Evolutionary conservation across 2,888 invertebrate species (phyloP).

Genomic region (Dicyrtoma fusca): DNA sequence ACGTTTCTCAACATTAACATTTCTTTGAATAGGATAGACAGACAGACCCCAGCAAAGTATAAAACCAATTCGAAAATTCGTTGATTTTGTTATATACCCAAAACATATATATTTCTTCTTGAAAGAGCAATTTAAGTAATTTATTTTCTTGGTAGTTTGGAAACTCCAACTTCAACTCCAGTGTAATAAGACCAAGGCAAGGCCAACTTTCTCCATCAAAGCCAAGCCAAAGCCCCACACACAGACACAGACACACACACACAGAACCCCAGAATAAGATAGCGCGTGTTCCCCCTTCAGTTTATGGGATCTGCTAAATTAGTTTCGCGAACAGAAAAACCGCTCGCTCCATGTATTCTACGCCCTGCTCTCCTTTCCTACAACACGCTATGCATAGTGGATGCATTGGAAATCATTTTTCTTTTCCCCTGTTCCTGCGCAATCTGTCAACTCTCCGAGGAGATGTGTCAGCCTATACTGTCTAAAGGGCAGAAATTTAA

Average conservation of each 20-base stretch:
- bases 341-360: constrained; percentile 1
- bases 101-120: neutral
- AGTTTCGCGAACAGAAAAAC: constrained; percentile 26
- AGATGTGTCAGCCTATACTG: neutral
- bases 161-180: no score
- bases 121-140: constrained; percentile 18
- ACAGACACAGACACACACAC: neutral
- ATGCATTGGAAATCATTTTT: constrained; percentile 31
- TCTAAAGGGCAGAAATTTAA: neutral
- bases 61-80: no score
- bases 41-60: no score
- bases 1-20: no score
- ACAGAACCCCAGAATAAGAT: neutral
- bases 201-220: no score
- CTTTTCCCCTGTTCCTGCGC: constrained; percentile 15
- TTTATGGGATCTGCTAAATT: constrained; percentile 33
- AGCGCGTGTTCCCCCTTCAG: constrained; percentile 16
- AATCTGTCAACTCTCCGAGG: constrained; percentile 11
- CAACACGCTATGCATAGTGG: constrained; percentile 4
- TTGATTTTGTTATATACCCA: no score
- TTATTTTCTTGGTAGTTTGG: constrained; percentile 5
- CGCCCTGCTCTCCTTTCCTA: no score
- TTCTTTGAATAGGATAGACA: no score
- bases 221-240: neutral
- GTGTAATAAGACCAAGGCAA: no score